Evolutionary conservation across 2,113 vertebrate genomes (phyloP).

Genomic region (Megaceryle maxima): DNA sequence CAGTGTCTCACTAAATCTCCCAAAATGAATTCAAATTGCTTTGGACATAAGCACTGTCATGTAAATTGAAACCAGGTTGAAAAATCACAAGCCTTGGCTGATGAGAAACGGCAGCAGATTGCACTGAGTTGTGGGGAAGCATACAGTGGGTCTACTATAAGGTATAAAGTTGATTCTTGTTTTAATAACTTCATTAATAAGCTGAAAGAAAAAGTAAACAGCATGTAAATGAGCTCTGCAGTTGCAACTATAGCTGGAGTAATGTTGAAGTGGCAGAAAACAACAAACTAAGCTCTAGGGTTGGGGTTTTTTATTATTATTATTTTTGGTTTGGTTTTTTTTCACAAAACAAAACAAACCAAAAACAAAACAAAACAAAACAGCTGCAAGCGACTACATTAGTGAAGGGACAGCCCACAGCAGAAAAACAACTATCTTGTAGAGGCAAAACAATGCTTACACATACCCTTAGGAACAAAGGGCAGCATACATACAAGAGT

Average conservation of each 20-base stretch:
- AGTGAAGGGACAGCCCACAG: background rate
- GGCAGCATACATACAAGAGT: background rate
- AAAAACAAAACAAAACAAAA: background rate
- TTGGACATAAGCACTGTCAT: background rate
- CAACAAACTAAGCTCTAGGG: background rate
- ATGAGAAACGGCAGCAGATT: background rate
- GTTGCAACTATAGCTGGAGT: background rate
- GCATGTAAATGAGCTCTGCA: background rate
- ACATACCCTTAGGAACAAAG: background rate
- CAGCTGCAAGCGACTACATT: background rate
- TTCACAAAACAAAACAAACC: background rate
- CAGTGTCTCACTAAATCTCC: constrained; percentile 48
- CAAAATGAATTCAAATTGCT: constrained; percentile 57
- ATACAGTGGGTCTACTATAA: background rate
- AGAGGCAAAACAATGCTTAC: background rate
- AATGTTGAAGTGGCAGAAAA: background rate
- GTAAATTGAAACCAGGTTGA: constrained; percentile 46
- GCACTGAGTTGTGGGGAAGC: background rate
- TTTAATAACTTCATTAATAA: constrained; percentile 24
- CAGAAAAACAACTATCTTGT: background rate
- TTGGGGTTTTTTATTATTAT: too few species aligned
- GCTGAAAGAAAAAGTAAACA: background rate
- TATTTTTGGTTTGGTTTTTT: too few species aligned
- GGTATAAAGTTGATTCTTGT: background rate
- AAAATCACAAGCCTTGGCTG: constrained; percentile 33